phyloP scores from a whole-genome alignment of 2,797 vertebrate species.

The Xenops minutus region DNA sequence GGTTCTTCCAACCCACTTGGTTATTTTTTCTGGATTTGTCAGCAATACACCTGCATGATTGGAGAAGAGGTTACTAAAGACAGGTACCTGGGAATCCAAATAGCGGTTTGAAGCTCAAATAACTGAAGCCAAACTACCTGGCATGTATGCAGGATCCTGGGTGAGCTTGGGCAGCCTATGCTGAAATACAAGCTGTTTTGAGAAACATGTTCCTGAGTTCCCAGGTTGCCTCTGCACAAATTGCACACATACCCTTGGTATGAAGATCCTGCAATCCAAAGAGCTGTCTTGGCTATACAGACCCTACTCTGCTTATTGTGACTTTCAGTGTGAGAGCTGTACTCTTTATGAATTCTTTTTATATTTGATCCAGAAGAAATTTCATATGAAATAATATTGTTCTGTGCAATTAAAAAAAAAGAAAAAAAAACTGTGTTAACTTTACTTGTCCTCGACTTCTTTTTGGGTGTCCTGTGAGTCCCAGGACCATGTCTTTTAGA shows the following conservation, averaged over 20 bases:
- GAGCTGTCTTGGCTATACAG: background rate
- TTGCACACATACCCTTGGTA: background rate
- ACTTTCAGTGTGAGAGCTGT: background rate
- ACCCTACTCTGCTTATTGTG: background rate
- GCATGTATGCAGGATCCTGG: background rate
- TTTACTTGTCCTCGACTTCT: background rate
- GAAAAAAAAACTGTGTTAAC: rapidly evolving
- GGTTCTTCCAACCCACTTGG: background rate
- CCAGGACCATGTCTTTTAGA: background rate
- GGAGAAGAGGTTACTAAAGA: background rate
- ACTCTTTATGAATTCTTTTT: background rate
- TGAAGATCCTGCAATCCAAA: background rate
- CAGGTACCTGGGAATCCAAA: background rate
- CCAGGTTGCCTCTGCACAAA: background rate
- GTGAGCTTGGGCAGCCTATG: background rate
- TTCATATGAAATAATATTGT: background rate
- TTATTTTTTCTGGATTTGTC: background rate
- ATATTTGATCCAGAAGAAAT: background rate
- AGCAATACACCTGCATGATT: background rate
- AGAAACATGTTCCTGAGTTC: background rate
- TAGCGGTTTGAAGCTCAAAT: background rate
- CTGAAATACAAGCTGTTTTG: background rate
- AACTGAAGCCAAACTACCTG: background rate
- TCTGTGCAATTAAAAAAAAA: background rate
- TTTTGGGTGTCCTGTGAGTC: background rate